Percentiles rank a stretch among this genome's conserved stretches.
phyloP scores from a whole-genome alignment of 2,888 invertebrate genomes.

The Tigriopus californicus region DNA sequence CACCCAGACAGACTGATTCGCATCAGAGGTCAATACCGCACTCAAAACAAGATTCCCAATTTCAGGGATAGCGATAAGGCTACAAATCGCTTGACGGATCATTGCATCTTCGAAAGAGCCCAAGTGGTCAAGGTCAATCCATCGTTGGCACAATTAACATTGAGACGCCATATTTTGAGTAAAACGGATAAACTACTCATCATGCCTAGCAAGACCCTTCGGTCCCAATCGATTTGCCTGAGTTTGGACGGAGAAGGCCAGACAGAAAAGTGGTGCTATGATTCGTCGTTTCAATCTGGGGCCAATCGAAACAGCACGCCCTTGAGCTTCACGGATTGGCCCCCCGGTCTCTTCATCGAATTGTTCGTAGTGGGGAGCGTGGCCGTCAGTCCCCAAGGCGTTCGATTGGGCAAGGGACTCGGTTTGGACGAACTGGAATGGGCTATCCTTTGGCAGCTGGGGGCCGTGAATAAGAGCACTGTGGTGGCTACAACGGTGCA shows the following conservation, averaged over 20 bases:
- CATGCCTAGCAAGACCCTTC: not conserved
- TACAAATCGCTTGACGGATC: no score
- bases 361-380: not conserved
- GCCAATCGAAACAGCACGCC: not conserved
- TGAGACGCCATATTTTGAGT: not conserved
- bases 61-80: no score
- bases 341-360: not conserved
- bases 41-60: no score
- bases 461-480: not conserved
- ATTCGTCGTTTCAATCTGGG: not conserved
- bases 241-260: not conserved
- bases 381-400: not conserved
- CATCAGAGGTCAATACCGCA: no score
- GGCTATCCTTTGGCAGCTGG: not conserved
- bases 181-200: not conserved
- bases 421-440: not conserved
- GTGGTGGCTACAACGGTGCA: not conserved
- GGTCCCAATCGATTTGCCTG: not conserved
- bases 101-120: not conserved
- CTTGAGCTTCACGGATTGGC: not conserved
- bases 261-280: not conserved
- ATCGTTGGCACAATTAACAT: not conserved
- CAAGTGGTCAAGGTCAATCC: not conserved
- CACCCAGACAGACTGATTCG: no score
- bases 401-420: not conserved